Conservation (phyloP, 2,113 vertebrate species). For the Zosterops pallidus region DNA sequence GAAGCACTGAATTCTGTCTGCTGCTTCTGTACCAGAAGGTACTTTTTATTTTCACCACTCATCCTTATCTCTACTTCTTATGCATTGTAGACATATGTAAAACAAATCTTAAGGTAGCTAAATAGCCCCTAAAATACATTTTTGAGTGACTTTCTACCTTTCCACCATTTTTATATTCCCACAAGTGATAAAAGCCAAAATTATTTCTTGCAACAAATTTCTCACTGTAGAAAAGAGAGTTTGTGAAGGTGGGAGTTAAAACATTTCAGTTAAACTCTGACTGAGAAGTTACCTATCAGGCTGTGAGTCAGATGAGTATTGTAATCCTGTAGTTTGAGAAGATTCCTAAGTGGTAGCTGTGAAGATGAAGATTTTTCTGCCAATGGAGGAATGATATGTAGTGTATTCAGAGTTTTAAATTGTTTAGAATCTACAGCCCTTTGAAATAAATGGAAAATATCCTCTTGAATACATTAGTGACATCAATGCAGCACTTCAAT, state of each 20-base stretch:
- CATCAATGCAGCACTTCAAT: not conserved
- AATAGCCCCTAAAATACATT: not conserved
- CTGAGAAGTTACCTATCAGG: not conserved
- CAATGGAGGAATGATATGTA: not conserved
- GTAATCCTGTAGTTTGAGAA: not conserved
- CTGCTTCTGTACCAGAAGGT: not conserved
- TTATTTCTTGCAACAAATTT: not conserved
- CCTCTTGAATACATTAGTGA: not conserved
- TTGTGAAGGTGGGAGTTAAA: not conserved
- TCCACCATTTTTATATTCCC: not conserved
- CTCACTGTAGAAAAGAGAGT: not conserved
- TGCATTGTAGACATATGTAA: not conserved
- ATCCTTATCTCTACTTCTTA: not conserved
- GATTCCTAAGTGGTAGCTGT: not conserved
- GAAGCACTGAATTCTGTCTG: not conserved
- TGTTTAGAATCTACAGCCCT: not conserved
- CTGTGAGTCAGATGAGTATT: not conserved
- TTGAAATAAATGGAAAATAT: constrained; percentile 5
- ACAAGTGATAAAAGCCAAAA: not conserved
- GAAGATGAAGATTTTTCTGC: not conserved
- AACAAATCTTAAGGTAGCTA: not conserved
- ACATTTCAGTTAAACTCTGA: not conserved
- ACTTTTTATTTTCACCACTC: not conserved
- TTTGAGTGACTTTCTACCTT: not conserved
- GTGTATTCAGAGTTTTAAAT: not conserved